phyloP scores from a whole-genome alignment of 2,888 invertebrate species.

The Tiliacea citrago region DNA sequence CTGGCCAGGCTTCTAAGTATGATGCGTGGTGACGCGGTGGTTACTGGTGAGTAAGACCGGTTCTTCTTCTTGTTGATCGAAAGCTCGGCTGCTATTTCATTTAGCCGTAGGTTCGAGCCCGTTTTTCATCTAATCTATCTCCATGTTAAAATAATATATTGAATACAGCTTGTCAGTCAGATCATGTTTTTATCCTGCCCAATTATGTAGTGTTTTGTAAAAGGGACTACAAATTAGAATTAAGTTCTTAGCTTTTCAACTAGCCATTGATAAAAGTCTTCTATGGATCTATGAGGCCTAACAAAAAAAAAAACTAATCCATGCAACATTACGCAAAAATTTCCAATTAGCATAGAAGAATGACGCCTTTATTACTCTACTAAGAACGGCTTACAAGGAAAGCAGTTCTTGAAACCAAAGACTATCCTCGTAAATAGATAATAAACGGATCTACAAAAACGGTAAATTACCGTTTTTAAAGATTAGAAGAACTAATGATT shows the following conservation, averaged over 20 bases:
- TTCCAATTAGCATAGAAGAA: not conserved
- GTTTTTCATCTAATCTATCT: not conserved
- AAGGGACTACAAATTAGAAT: not conserved
- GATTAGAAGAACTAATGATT: constrained; percentile 37
- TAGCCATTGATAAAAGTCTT: not conserved
- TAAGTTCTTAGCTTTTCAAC: not conserved
- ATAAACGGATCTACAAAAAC: constrained; percentile 33
- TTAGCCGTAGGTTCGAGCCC: not conserved
- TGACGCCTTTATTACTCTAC: not conserved
- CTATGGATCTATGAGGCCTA: too few species aligned
- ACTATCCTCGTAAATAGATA: not conserved
- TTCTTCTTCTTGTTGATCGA: not conserved
- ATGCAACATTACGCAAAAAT: not conserved
- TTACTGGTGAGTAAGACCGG: too few species aligned
- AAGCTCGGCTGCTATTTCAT: not conserved
- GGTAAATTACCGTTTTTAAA: constrained; percentile 23
- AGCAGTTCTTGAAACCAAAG: constrained; percentile 11
- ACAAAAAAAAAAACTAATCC: not conserved
- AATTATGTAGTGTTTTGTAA: not conserved
- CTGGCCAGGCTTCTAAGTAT: not conserved
- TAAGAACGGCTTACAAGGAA: not conserved
- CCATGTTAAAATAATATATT: not conserved
- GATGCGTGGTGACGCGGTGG: not conserved
- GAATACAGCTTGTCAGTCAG: not conserved
- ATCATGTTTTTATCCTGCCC: not conserved